Evolutionary conservation across 2,888 invertebrate genomes (phyloP).

Genomic region (Yponomeuta sedellus): DNA sequence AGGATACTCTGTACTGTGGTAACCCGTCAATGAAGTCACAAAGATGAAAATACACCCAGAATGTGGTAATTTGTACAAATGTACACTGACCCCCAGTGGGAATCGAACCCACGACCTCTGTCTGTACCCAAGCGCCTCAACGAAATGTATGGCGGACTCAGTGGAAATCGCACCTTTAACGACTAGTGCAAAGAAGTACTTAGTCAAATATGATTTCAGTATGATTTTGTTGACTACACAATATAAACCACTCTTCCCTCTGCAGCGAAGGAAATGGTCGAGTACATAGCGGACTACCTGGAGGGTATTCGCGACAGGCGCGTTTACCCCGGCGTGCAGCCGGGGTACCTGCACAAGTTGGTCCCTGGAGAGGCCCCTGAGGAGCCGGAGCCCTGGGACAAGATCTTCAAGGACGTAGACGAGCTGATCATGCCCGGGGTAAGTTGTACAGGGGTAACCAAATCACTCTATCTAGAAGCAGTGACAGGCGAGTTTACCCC

Average conservation of each 20-base stretch:
- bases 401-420: constrained; percentile 94
- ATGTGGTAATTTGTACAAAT: no score
- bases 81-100: no score
- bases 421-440: constrained; percentile 98
- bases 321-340: constrained; percentile 95
- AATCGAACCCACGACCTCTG: no score
- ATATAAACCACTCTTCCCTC: not conserved
- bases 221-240: no score
- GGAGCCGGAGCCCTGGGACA: constrained; percentile 92
- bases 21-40: no score
- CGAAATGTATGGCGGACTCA: no score
- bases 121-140: no score
- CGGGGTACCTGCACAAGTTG: constrained; percentile 92
- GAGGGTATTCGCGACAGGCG: constrained; percentile 91
- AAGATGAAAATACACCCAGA: no score
- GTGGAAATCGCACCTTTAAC: no score
- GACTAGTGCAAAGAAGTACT: no score
- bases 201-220: no score
- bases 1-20: no score
- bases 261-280: constrained; percentile 97
- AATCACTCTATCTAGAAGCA: constrained; percentile 62
- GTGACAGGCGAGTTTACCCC: constrained; percentile 94
- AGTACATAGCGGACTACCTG: constrained; percentile 98
- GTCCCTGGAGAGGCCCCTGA: constrained; percentile 92
- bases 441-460: constrained; percentile 33